Base-by-base conservation (phyloP, 1,140 invertebrate species). In the Nasonia longicornis region DNA sequence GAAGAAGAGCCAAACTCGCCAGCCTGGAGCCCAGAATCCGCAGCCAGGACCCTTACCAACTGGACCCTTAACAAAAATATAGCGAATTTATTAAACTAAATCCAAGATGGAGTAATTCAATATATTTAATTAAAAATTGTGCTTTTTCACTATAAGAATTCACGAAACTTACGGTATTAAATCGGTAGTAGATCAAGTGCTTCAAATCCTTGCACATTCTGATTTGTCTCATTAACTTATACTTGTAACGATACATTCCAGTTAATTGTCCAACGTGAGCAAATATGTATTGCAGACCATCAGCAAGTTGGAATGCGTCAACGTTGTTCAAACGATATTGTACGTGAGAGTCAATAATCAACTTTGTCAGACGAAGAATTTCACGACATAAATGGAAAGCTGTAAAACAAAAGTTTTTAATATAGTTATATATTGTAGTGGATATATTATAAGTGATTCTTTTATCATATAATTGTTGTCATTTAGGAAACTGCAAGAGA, bases 191-290 rank as follows among this genome's bases (percentile, higher is more conserved):
- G 81, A 99, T 98, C 75, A 99, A 92, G 93, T 99, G 99, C 88
- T 99, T 99, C 83, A 99, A 92, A 92, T 99, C 99, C 90, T 99
- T 99, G 92, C 98, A 99, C 98, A 99, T 99, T 74, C 99, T 92
- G 84, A 99, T 99, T 92, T 99, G 99, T 87, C 98, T 94, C 98
- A 99, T 99, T 20, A 99, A 92, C 90, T 99, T 99, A 91, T 99
- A 99, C 88, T 99, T 99, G 92, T 99, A 99, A 69, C 99, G 93
- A 91, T 99, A 99, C 99, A 99, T 99, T 89, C 99, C 99, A 6
- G 99, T 99, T 20, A 99, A 91, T 90, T 99, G 99, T 12, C 99
- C 99, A 38, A 99, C 98, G 88, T 99, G 99, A 26, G 98, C 97
- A 91, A 99, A 99, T 67, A 99, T 98, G 88, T 99, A 99, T 89